These are phyloP conservation scores for Sebastes taczanowskii DNA, from an alignment of 2,797 vertebrate genomes.

Conservation along the genomic window DNA sequence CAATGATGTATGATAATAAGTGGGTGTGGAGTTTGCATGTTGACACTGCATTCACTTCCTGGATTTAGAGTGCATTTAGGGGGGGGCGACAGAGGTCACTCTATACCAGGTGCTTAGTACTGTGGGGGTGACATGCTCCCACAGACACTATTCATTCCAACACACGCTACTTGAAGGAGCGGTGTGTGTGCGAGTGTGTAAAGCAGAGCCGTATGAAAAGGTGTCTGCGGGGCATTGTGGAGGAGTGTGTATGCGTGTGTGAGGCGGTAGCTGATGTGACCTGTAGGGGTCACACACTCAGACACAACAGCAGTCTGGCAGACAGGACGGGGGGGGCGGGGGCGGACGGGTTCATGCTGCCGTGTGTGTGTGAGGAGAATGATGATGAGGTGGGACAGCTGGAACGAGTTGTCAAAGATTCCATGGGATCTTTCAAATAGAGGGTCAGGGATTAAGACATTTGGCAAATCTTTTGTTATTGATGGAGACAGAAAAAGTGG, in stretches of 20 bases:
- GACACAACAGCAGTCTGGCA: constrained; percentile 82
- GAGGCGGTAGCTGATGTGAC: constrained; percentile 65
- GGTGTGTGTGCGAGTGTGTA: constrained; percentile 9
- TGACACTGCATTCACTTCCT: constrained; percentile 45
- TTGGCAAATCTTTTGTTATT: constrained; percentile 73
- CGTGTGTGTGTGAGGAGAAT: constrained; percentile 64
- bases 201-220: constrained; percentile 41
- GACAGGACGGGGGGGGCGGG: constrained; percentile 54
- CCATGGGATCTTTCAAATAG: constrained; percentile 69
- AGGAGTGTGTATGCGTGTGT: constrained; percentile 54
- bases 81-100: constrained; percentile 29
- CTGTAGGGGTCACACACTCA: constrained; percentile 73
- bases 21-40: constrained; percentile 58
- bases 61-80: constrained; percentile 22
- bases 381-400: constrained; percentile 78
- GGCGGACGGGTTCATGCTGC: constrained; percentile 9
- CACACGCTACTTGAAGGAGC: constrained; percentile 50
- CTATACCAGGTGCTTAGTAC: constrained; percentile 53
- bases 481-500: constrained; percentile 54
- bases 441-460: constrained; percentile 71
- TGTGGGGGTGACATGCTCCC: constrained; percentile 40
- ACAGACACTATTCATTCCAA: constrained; percentile 62
- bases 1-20: constrained; percentile 56
- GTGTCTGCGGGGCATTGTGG: constrained; percentile 53
- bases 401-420: constrained; percentile 72